Evolutionary conservation across 1,140 invertebrate genomes (phyloP), one percentile per base, ranked within the genome.

Genomic region (Drosophila insularis): DNA sequence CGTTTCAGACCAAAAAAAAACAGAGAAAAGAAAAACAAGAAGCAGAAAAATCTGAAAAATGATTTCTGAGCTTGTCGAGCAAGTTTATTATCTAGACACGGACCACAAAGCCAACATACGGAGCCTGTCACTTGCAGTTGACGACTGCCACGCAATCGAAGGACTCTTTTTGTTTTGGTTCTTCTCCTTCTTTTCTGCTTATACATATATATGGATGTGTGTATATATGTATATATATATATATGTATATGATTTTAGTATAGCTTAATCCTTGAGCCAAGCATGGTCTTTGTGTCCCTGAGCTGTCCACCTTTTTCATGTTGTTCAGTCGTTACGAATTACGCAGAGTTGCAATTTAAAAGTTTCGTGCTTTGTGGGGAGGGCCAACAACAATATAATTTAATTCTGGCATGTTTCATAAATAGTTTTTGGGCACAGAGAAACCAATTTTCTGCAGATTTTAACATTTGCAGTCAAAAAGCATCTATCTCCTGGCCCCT

Each of bases 361-460:
- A 56, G 1, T 19, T 14, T n/a, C 19, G 10, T 58, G 64, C 53
- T 63, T 32, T 46, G 3, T 14, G 2, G 43, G 43, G 32, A 2
- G 2, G 10, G 10, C 32, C 23, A 27, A 31, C 21, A 58, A 53
- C 50, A 74, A 76, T 35, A 66, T 70, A 77, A 77, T 77, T 77
- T 61, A 61, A 56, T 66, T 61, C 59, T 60, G 46, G 56, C 64
- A 77, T 67, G 74, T 77, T 74, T 77, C 74, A 77, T 77, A 77
- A 77, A 77, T 77, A 50, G 55, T 59, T 58, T 54, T 35, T 35
- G 27, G n/a, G 39, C 4, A 6, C 39, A 35, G 5, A 10, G 23
- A 73, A 87, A 81, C 68, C 87, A 81, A 86, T 86, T 86, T 86
- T 86, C 68, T 68, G 82, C 81, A 86, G 78, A 76, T 86, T 85